Percentiles rank a stretch among this genome's conserved stretches.
phyloP scores from a whole-genome alignment of 2,797 vertebrate species.

The Sebastes wilsoni region DNA sequence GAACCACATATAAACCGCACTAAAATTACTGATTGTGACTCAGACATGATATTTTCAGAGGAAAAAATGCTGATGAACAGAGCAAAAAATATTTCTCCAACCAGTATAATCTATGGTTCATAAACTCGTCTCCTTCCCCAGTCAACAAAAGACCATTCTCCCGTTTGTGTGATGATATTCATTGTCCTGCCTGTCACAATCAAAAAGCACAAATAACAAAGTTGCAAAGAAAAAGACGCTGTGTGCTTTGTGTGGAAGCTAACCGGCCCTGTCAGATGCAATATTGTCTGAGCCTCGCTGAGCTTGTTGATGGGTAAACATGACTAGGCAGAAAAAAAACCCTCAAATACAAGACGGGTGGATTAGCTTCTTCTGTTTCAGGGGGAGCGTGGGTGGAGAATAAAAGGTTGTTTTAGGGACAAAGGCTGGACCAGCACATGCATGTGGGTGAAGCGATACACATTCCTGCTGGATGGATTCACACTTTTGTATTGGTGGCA shows the following conservation, averaged over 20 bases:
- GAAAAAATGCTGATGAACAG: conserved; percentile 1
- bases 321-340: conserved; percentile 8
- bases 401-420: conserved; percentile 3
- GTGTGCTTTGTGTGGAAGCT: background rate
- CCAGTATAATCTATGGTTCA: conserved; percentile 21
- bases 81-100: conserved; percentile 2
- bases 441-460: background rate
- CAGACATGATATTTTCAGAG: background rate
- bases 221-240: background rate
- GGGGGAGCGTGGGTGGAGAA: background rate
- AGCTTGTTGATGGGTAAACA: conserved; percentile 39
- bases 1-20: background rate
- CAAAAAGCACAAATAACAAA: conserved; percentile 32
- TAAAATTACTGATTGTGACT: background rate
- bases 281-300: conserved; percentile 3
- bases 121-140: background rate
- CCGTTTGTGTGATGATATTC: conserved; percentile 11
- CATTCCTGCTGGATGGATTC: background rate
- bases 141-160: background rate
- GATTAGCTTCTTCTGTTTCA: conserved; percentile 19
- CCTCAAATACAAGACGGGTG: background rate
- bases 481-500: background rate
- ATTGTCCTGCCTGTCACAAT: conserved; percentile 28
- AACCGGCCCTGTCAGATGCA: background rate
- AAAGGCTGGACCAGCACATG: background rate